Percentiles rank a stretch among this genome's conserved stretches.
Evolutionary conservation across 1,140 invertebrate genomes (phyloP).

Genomic region (honey bee (Apis mellifera)): Amel_HAv3.1 CM009931.2:1554001-1554500

Average conservation of each 20-base stretch:
- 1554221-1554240: slow-evolving; percentile 19
- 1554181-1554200: slow-evolving; percentile 13
- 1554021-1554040: too few relatives aligned
- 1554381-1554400: slow-evolving; percentile 2
- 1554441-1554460: not conserved
- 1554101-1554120: too few relatives aligned
- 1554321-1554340: slow-evolving; percentile 24
- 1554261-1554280: slow-evolving; percentile 14
- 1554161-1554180: slow-evolving; percentile 24
- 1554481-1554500: too few relatives aligned
- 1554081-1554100: not conserved
- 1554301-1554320: slow-evolving; percentile 19
- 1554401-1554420: not conserved
- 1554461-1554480: too few relatives aligned
- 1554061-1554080: too few relatives aligned
- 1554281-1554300: slow-evolving; percentile 23
- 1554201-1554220: slow-evolving; percentile 22
- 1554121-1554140: not conserved
- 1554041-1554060: too few relatives aligned
- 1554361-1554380: not conserved
- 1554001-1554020: too few relatives aligned
- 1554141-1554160: not conserved
- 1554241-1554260: slow-evolving; percentile 17
- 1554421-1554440: not conserved
- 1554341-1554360: not conserved